Percentiles rank a stretch among this genome's conserved stretches.
These are phyloP conservation scores for Bubo blakistoni DNA, from an alignment of 2,113 vertebrate genomes.

Conservation along the genomic window DNA sequence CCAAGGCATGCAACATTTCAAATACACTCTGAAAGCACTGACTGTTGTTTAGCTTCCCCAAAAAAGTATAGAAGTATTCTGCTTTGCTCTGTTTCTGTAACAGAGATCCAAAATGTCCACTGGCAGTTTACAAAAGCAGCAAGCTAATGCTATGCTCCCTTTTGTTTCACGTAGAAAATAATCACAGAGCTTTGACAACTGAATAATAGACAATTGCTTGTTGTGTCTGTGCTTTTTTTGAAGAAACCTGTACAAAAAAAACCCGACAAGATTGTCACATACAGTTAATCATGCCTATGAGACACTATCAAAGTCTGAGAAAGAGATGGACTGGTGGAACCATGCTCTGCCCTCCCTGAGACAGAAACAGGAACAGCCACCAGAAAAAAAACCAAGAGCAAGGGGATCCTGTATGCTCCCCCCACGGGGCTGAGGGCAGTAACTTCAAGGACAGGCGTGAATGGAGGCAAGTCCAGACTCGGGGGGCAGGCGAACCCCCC, in stretches of 20 bases:
- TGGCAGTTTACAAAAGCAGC: neutral
- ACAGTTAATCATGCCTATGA: neutral
- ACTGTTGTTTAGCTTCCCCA: neutral
- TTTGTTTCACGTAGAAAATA: neutral
- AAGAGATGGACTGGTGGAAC: neutral
- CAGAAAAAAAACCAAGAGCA: neutral
- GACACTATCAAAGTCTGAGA: neutral
- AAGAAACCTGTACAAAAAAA: neutral
- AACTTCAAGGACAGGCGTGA: neutral
- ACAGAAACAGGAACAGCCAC: neutral
- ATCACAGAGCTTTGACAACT: neutral
- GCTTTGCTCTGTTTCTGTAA: neutral
- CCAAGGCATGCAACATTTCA: neutral
- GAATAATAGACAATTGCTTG: neutral
- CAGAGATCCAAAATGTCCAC: neutral
- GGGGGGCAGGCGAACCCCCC: no score
- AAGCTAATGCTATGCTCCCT: neutral
- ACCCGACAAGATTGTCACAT: neutral
- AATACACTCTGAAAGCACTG: neutral
- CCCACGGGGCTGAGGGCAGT: neutral
- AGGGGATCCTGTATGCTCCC: neutral
- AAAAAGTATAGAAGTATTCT: neutral
- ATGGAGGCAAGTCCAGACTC: neutral
- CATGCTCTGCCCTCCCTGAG: no score
- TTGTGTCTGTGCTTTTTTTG: neutral